Evolutionary conservation across 2,113 vertebrate genomes (phyloP).

Genomic region (Anarrhichthys ocellatus): DNA sequence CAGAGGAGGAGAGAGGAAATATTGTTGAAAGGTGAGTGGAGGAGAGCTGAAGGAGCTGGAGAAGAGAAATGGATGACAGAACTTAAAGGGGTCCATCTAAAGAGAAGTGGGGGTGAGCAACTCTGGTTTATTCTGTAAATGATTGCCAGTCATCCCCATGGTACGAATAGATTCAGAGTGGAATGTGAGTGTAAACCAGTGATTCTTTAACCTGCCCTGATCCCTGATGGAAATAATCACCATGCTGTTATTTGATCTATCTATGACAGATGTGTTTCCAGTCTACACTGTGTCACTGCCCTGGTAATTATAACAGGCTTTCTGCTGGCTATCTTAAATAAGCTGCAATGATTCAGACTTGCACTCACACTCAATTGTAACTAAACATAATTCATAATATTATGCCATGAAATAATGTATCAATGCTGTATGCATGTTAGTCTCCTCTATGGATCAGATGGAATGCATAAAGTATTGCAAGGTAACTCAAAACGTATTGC

Average conservation of each 20-base stretch:
- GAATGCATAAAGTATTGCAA: background rate
- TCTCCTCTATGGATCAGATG: background rate
- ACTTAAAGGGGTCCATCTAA: slow-evolving; percentile 14
- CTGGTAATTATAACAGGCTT: background rate
- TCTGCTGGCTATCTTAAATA: background rate
- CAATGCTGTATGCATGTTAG: background rate
- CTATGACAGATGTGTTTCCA: background rate
- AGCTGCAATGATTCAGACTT: background rate
- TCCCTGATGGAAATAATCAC: background rate
- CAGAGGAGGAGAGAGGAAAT: background rate
- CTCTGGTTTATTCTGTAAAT: slow-evolving; percentile 1
- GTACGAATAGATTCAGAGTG: background rate
- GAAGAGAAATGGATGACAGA: slow-evolving; percentile 1
- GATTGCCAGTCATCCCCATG: slow-evolving; percentile 1
- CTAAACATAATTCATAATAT: background rate
- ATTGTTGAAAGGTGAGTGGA: slow-evolving; percentile 21
- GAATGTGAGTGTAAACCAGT: slow-evolving; percentile 19
- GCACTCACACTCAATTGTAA: background rate
- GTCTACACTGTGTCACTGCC: background rate
- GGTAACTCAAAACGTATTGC: background rate
- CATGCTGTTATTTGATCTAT: background rate
- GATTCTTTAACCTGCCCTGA: slow-evolving; percentile 5
- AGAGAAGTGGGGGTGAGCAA: slow-evolving; percentile 3
- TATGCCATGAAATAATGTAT: background rate
- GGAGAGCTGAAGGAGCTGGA: slow-evolving; percentile 7